phyloP scores from a whole-genome alignment of 2,797 vertebrate genomes.

The Pagetopsis macropterus region DNA sequence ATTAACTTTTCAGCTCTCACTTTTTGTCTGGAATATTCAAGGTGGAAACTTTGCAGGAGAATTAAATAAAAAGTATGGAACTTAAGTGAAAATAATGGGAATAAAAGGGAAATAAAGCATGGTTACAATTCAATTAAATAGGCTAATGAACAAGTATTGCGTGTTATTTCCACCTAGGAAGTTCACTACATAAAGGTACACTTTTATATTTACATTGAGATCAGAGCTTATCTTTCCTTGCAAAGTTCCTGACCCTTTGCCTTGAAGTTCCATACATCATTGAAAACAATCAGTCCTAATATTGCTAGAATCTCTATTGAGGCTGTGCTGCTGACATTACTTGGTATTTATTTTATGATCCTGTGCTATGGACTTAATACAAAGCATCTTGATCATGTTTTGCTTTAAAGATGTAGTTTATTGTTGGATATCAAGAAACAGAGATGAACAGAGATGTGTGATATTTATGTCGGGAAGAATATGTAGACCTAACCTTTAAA shows the following conservation, averaged over 20 bases:
- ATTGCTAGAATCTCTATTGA: background rate
- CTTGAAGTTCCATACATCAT: slow-evolving; percentile 7
- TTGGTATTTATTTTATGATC: background rate
- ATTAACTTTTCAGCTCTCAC: slow-evolving; percentile 4
- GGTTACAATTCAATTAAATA: background rate
- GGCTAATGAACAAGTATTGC: background rate
- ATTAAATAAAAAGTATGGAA: background rate
- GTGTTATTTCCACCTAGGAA: background rate
- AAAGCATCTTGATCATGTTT: background rate
- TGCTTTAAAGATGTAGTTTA: background rate
- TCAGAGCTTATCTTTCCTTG: background rate
- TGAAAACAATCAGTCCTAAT: background rate
- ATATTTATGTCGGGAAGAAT: slow-evolving; percentile 14
- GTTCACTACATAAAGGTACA: background rate
- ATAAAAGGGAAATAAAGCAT: background rate
- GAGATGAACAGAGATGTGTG: slow-evolving; percentile 8
- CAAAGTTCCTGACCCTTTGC: background rate
- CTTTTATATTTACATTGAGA: no score
- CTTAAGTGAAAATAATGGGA: background rate
- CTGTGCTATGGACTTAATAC: slow-evolving; percentile 7
- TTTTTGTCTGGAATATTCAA: background rate
- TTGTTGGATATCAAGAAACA: slow-evolving; percentile 5
- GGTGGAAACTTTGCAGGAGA: background rate
- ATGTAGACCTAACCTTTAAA: slow-evolving; percentile 6
- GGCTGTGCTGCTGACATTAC: background rate